Conservation (phyloP, 2,888 invertebrate genomes). For the Laothoe populi region DNA sequence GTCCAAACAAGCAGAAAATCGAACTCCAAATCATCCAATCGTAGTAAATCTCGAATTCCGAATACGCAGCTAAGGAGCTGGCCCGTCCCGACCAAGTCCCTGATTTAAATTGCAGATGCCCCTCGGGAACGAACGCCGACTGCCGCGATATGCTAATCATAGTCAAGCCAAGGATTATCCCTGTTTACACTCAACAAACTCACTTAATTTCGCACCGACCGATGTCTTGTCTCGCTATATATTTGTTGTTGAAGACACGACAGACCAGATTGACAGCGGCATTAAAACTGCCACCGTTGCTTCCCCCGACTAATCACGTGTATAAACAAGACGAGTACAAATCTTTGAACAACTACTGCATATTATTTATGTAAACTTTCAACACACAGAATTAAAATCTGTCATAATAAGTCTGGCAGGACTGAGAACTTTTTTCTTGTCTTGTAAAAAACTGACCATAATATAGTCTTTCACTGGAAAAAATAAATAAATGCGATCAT, state of each 20-base stretch:
- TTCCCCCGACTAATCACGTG: neutral
- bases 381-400: neutral
- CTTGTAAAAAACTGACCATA: no score
- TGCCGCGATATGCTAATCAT: constrained; percentile 84
- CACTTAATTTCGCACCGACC: constrained; percentile 82
- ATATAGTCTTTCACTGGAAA: no score
- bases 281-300: constrained; percentile 29
- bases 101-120: constrained; percentile 84
- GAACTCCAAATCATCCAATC: constrained; percentile 82
- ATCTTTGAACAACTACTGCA: neutral
- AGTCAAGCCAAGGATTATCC: constrained; percentile 84
- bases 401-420: no score
- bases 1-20: constrained; percentile 82
- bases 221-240: constrained; percentile 75
- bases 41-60: constrained; percentile 81
- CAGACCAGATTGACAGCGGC: constrained; percentile 36
- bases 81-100: constrained; percentile 78
- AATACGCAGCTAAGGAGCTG: constrained; percentile 78
- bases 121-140: constrained; percentile 78
- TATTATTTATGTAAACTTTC: constrained; percentile 10
- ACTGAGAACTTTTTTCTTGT: no score
- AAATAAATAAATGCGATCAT: no score
- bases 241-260: constrained; percentile 51
- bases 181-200: constrained; percentile 85
- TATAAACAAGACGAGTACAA: constrained; percentile 3